Evolutionary conservation across 1,140 invertebrate genomes (phyloP), one percentile per base, ranked within the genome.

Genomic region (Eciton burchellii): DNA sequence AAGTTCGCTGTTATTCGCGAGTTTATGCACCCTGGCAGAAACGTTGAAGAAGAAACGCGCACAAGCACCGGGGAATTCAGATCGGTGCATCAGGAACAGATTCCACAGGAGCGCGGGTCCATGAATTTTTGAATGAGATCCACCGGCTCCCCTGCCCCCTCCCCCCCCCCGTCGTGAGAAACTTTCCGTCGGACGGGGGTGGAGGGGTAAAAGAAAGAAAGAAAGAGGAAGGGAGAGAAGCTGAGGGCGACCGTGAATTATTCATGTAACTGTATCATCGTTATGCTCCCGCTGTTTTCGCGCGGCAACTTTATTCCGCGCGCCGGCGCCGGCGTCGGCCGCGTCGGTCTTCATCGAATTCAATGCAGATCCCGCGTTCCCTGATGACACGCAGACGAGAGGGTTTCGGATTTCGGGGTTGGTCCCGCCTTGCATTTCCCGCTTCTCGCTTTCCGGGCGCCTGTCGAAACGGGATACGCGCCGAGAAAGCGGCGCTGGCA

Each of bases 191-290:
- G 57, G 68, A n/a, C n/a, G n/a, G n/a, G n/a, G n/a, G n/a, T n/a
- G n/a, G n/a, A n/a, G n/a, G n/a, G n/a, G n/a, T n/a, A n/a, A n/a
- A n/a, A n/a, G n/a, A n/a, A n/a, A n/a, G n/a, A n/a, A n/a, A n/a
- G n/a, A n/a, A n/a, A n/a, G n/a, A n/a, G n/a, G n/a, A n/a, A n/a
- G n/a, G n/a, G n/a, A n/a, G n/a, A 45, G 59, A 81, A 45, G 11
- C 49, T 72, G 88, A 89, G n/a, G n/a, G 88, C 90, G 87, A 87
- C 68, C 43, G 79, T 90, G 89, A 91, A 92, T 92, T 89, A 92
- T 92, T 92, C 90, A 92, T 91, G 88, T 74, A 66, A 72, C 83
- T 87, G 90, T 85, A 89, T 92, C 92, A 91, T 91, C 89, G 86
- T 90, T 89, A 90, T 90, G 73, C 87, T 85, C 73, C 85, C 87